Evolutionary conservation across 2,888 invertebrate species (phyloP), one percentile per base, ranked within the genome.

Genomic region (Hemithea aestivaria): DNA sequence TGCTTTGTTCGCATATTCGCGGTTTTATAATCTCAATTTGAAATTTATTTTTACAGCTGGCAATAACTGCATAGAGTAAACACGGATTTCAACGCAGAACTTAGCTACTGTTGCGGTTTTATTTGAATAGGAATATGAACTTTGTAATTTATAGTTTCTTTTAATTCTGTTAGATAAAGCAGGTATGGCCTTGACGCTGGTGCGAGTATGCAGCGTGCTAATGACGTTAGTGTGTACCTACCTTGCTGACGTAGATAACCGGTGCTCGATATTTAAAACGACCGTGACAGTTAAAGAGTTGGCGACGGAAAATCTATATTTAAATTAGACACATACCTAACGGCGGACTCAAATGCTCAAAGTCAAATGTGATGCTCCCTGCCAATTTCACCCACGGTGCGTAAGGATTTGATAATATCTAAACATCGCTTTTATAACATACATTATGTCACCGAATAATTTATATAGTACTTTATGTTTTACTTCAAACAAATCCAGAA

Each of bases 41-140:
- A 51, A 46, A 45, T 54, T 48, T 61, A 63, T 68, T 70, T 69
- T 68, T 67, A 62, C 60, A 61, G 57, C 58, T 61, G 57, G 40
- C 43, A 57, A 48, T 63, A 56, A 60, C 48, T 54, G 45, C 50
- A 48, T 40, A 48, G 34, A 52, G 51, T 58, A 61, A 62, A 64
- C 51, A 62, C 45, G 46, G 38, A 49, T 58, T 58, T 53, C 35
- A 53, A 45, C 27, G 40, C 39, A 35, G 40, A 43, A 32, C 43
- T 48, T 37, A 38, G 38, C 32, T 45, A n/a, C 42, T 43, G 51
- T 32, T 20, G 27, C 27, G 39, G 38, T 53, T 61, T 60, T 61
- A 62, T 53, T 51, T 32, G 33, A 45, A 38, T 35, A 24, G 23
- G 36, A 27, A 28, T 45, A 27, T 35, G 12, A 24, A 25, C 12